Evolutionary conservation across 1,140 invertebrate species (phyloP).

Genomic region (Dendrolimus kikuchii): DNA sequence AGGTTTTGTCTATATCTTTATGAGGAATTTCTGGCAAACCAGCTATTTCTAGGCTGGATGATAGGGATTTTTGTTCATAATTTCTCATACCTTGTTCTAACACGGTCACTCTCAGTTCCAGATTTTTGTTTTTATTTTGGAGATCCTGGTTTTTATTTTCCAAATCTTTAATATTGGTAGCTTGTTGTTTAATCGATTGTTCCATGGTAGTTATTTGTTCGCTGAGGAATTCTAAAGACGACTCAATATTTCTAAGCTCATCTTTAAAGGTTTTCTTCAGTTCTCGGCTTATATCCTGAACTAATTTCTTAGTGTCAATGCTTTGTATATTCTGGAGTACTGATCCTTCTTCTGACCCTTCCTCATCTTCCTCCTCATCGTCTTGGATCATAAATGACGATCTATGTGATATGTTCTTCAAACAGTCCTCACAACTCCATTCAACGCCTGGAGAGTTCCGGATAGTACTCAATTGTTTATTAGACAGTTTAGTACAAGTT

Average conservation of each 20-base stretch:
- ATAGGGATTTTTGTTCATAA: slow-evolving; percentile 23
- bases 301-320: no score
- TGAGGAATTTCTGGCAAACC: slow-evolving; percentile 19
- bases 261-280: slow-evolving; percentile 23
- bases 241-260: slow-evolving; percentile 14
- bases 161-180: slow-evolving; percentile 17
- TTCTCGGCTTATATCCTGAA: slow-evolving; percentile 19
- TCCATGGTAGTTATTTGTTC: slow-evolving; percentile 25
- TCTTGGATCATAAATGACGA: no score
- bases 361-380: no score
- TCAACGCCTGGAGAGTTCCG: no score
- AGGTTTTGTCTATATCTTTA: slow-evolving; percentile 9
- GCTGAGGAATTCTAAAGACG: slow-evolving; percentile 20
- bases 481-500: no score
- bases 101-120: slow-evolving; percentile 20
- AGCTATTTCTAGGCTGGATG: slow-evolving; percentile 23
- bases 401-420: no score
- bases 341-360: no score
- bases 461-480: no score
- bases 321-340: no score
- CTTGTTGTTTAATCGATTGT: slow-evolving; percentile 21
- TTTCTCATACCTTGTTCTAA: slow-evolving; percentile 20
- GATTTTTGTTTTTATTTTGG: slow-evolving; percentile 27
- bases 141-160: slow-evolving; percentile 28
- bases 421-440: no score